phyloP scores from a whole-genome alignment of 2,888 invertebrate genomes.

The Melitaea athalia region DNA sequence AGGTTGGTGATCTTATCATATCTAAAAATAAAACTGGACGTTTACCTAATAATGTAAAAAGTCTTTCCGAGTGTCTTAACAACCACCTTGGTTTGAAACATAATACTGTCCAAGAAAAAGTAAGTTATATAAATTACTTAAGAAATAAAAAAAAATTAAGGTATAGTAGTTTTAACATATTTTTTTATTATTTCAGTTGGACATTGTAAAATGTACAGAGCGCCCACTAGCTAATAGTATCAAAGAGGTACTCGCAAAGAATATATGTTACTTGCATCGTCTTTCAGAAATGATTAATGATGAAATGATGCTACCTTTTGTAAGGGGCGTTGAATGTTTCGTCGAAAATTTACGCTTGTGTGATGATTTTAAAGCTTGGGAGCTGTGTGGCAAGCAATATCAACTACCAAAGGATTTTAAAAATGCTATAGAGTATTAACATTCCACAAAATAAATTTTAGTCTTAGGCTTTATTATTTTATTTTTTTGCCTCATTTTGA shows the following conservation, averaged over 20 bases:
- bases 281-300: slow-evolving; percentile 73
- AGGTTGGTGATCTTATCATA: slow-evolving; percentile 78
- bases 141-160: neutral
- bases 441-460: slow-evolving; percentile 59
- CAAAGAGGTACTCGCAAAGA: slow-evolving; percentile 71
- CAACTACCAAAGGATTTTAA: slow-evolving; percentile 75
- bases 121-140: slow-evolving; percentile 36
- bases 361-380: slow-evolving; percentile 78
- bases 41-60: slow-evolving; percentile 64
- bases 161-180: neutral
- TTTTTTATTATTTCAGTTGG: slow-evolving; percentile 60
- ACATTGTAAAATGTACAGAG: slow-evolving; percentile 70
- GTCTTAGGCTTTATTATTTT: slow-evolving; percentile 44
- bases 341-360: slow-evolving; percentile 69
- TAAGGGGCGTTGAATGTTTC: slow-evolving; percentile 73
- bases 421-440: slow-evolving; percentile 75
- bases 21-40: slow-evolving; percentile 68
- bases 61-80: slow-evolving; percentile 68
- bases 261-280: slow-evolving; percentile 71
- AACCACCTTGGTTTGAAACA: slow-evolving; percentile 70
- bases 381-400: slow-evolving; percentile 68
- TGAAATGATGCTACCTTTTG: slow-evolving; percentile 72
- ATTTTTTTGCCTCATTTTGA: slow-evolving; percentile 33
- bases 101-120: slow-evolving; percentile 68
- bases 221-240: slow-evolving; percentile 67